Percentiles rank a stretch among this genome's conserved stretches.
Conservation (phyloP, 1,140 invertebrate species). For the Lasioglossum albipes region DNA sequence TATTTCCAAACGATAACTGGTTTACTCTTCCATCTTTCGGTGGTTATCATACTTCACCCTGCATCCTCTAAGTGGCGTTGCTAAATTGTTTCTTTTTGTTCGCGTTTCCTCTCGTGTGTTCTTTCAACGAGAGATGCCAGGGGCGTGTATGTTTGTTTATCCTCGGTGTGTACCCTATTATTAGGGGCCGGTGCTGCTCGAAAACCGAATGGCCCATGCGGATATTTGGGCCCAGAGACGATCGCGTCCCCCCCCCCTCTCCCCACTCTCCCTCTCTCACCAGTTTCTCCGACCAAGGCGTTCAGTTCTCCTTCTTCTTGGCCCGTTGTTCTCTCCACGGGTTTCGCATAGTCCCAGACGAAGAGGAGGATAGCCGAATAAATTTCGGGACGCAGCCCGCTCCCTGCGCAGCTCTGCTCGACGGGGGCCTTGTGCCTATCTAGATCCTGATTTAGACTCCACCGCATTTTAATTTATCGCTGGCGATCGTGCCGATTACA, state of each 20-base stretch:
- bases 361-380: constrained; percentile 44
- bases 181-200: constrained; percentile 71
- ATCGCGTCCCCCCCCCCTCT: constrained; percentile 50
- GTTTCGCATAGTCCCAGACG: constrained; percentile 27
- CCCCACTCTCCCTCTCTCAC: background rate
- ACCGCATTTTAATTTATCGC: constrained; percentile 62
- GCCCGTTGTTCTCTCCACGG: background rate
- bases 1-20: background rate
- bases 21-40: constrained; percentile 25
- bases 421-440: constrained; percentile 14
- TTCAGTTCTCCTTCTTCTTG: constrained; percentile 22
- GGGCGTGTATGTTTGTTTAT: constrained; percentile 80
- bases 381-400: constrained; percentile 35
- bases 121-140: constrained; percentile 76
- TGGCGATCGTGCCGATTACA: constrained; percentile 49
- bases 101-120: constrained; percentile 66
- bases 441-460: constrained; percentile 55
- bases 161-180: constrained; percentile 76
- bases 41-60: constrained; percentile 31
- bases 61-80: constrained; percentile 47
- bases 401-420: background rate
- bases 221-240: constrained; percentile 60
- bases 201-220: constrained; percentile 69
- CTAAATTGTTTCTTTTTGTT: constrained; percentile 52
- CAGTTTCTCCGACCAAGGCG: constrained; percentile 12